Base-by-base conservation (phyloP, 1,140 invertebrate species). In the Dysdera silvatica region DNA sequence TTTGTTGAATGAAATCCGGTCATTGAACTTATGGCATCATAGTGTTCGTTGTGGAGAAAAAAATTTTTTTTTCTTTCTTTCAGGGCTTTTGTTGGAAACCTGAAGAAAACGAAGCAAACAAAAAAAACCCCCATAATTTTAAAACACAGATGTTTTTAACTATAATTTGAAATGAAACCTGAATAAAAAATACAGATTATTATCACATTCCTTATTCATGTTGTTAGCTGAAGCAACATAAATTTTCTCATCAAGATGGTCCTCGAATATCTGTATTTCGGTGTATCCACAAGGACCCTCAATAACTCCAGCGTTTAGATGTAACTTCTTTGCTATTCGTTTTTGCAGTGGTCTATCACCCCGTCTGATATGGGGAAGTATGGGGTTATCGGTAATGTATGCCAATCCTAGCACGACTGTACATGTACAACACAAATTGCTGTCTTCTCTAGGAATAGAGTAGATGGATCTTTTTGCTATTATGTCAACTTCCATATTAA, bases 161-260 rank as follows among this genome's bases (percentile, higher is more conserved):
- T n/a, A n/a, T n/a, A n/a, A n/a, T n/a, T n/a, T n/a, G n/a, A n/a
- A n/a, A n/a, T n/a, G n/a, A n/a, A n/a, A n/a, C n/a, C n/a, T n/a
- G n/a, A n/a, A n/a, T n/a, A n/a, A n/a, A n/a, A n/a, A n/a, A n/a
- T n/a, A n/a, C n/a, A n/a, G n/a, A n/a, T n/a, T n/a, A n/a, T n/a
- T n/a, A n/a, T n/a, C n/a, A n/a, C n/a, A n/a, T 56, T 41, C 35
- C 37, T 56, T 40, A 43, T 56, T 56, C 7, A 40, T n/a, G 20
- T 56, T 56, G 14, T 56, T 40, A n/a, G 53, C 18, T 26, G 53
- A 56, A 41, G 43, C n/a, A 7, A 56, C 37, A 28, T 41, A 35
- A 28, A 56, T 31, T 28, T 56, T 35, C 14, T 28, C 24, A 43
- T 56, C 29, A 12, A 40, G 23, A 43, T 41, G 23, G 12, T n/a